Evolutionary conservation across 2,888 invertebrate species (phyloP), one percentile per base, ranked within the genome.

Genomic region (Cryptophagus acutangulus): DNA sequence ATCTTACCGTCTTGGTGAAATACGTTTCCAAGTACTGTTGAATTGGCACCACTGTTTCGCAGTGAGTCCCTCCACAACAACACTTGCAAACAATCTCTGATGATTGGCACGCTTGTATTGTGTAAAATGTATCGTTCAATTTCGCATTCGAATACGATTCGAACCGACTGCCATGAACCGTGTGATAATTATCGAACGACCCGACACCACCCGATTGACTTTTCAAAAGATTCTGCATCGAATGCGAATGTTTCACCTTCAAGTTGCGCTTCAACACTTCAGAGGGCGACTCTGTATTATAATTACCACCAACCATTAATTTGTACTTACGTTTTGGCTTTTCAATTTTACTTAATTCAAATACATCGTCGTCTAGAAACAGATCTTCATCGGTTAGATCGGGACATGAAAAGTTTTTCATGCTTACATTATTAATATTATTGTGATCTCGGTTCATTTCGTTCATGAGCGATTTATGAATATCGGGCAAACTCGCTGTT

Each of bases 21-120:
- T 68, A 69, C 33, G 65, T 66, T 59, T 69, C 68, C 67, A 69
- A 62, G 58, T 66, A 69, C 43, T 65, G 59, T 41, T 62, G 57
- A 50, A 69, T 67, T 51, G 69, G 66, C 59, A 67, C 63, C 63
- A 61, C 63, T 49, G 59, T 46, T 36, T 57, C 54, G 51, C 62
- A 62, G 44, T 51, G 13, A 10, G 8, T 50, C 18, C 53, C 52
- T 25, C 61, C 62, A 43, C 63, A 63, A 58, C 66, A 64, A 55
- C 66, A 63, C 51, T 56, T 58, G 43, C 44, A 51, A 42, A 55
- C 44, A 20, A 54, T 44, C 20, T 56, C 51, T 10, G 15, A n/a
- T n/a, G n/a, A 3, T 4, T 26, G 26, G 3, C 10, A 26, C 12
- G 26, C n/a, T n/a, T n/a, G n/a, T n/a, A n/a, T 26, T 4, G 26